A percentile compares a stretch with the other conserved stretches of the same genome.
These are phyloP conservation scores for Ischnura elegans DNA, from an alignment of 2,888 invertebrate genomes.

Conservation along the genomic window DNA sequence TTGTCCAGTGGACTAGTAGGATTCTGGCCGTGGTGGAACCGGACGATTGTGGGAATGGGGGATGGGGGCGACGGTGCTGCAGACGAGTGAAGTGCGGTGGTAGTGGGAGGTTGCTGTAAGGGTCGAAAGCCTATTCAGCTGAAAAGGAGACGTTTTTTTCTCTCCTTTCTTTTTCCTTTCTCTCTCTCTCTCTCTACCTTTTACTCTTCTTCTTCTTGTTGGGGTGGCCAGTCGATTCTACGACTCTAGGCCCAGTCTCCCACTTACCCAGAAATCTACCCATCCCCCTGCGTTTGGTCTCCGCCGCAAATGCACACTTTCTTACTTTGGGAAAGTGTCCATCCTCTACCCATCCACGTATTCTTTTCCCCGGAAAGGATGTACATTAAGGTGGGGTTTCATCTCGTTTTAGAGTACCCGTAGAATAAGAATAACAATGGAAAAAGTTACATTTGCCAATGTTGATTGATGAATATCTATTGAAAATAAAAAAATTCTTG, in stretches of 20 bases:
- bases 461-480: too few relatives aligned
- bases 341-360: background rate
- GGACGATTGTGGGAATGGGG: background rate
- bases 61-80: background rate
- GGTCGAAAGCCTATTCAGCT: slow-evolving; percentile 35
- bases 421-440: too few relatives aligned
- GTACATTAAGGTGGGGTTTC: too few relatives aligned
- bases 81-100: background rate
- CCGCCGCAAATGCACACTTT: background rate
- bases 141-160: background rate
- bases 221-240: background rate
- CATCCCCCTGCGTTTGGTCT: background rate
- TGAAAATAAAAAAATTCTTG: too few relatives aligned
- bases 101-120: background rate
- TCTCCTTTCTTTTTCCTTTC: background rate
- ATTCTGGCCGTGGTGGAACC: background rate
- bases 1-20: background rate
- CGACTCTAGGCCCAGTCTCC: background rate
- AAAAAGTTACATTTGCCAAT: too few relatives aligned
- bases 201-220: background rate
- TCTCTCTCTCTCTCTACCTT: background rate
- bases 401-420: too few relatives aligned
- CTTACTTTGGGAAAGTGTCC: slow-evolving; percentile 26
- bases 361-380: too few relatives aligned
- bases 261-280: background rate